Percentiles rank a stretch among this genome's conserved stretches.
phyloP scores from a whole-genome alignment of 2,113 vertebrate species.

The Bucco capensis region DNA sequence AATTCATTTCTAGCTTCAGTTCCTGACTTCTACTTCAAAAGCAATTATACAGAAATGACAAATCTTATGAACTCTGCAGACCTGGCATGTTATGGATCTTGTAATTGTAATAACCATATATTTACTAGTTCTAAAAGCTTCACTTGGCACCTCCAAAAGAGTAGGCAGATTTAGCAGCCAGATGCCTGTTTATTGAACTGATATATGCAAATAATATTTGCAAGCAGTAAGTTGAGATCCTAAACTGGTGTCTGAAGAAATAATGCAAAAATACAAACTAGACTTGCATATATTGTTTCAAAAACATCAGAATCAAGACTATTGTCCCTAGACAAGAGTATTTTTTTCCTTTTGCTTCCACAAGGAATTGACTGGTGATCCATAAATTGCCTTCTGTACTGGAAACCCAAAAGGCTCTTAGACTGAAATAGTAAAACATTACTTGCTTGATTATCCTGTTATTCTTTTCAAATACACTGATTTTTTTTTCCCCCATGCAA shows the following conservation, averaged over 20 bases:
- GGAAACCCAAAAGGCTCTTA: slow-evolving; percentile 8
- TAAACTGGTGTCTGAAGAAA: not conserved
- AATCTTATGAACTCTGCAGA: not conserved
- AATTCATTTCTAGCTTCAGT: slow-evolving; percentile 15
- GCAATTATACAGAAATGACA: not conserved
- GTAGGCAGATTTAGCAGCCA: not conserved
- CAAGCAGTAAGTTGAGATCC: not conserved
- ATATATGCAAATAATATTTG: slow-evolving; percentile 7
- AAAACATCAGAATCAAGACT: slow-evolving; percentile 16
- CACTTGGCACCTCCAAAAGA: not conserved
- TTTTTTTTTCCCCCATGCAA: not conserved
- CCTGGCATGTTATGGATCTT: not conserved
- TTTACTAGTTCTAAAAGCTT: slow-evolving; percentile 21
- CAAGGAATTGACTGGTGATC: slow-evolving; percentile 12
- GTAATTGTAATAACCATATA: not conserved
- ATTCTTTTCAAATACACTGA: not conserved
- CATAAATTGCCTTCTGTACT: slow-evolving; percentile 20
- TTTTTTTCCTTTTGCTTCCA: not conserved
- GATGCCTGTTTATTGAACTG: slow-evolving; percentile 11
- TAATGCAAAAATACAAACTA: not conserved
- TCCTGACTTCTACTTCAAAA: slow-evolving; percentile 3
- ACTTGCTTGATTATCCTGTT: slow-evolving; percentile 22
- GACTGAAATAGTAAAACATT: not conserved
- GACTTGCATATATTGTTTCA: not conserved
- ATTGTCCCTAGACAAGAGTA: slow-evolving; percentile 1